A percentile compares a stretch with the other conserved stretches of the same genome.
Evolutionary conservation across 2,113 vertebrate genomes (phyloP).

Genomic region (Aleadryas rufinucha): DNA sequence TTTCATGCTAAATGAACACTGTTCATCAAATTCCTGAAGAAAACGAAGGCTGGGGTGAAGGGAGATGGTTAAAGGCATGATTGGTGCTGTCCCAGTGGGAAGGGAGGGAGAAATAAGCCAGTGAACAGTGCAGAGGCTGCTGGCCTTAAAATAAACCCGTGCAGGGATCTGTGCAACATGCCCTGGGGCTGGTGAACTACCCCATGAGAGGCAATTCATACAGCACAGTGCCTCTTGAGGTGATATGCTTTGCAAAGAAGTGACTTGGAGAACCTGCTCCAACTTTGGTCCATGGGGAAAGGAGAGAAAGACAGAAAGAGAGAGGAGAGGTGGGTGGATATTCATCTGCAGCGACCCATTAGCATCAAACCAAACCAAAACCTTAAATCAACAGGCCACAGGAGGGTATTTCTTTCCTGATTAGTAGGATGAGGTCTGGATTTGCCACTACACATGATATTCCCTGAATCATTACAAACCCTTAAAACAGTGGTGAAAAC

Average conservation of each 20-base stretch:
- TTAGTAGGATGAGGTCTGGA: neutral
- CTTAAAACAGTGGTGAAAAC: neutral
- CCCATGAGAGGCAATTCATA: neutral
- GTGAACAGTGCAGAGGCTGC: neutral
- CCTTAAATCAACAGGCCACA: neutral
- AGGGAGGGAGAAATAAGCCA: neutral
- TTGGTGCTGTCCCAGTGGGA: neutral
- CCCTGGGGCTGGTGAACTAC: neutral
- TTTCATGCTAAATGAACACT: neutral
- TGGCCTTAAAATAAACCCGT: neutral
- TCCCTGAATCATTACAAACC: neutral
- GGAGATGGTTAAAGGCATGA: neutral
- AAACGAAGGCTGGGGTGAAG: neutral
- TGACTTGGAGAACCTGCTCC: neutral
- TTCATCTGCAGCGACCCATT: neutral
- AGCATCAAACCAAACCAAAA: neutral
- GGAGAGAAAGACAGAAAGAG: neutral
- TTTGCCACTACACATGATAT: neutral
- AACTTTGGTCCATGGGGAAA: neutral
- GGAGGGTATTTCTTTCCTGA: neutral
- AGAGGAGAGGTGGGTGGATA: neutral
- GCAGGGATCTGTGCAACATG: neutral
- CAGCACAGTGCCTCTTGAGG: neutral
- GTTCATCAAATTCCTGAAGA: neutral
- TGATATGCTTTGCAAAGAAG: neutral